Evolutionary conservation across 2,113 vertebrate genomes (phyloP).

Genomic region (Silurus asotus): DNA sequence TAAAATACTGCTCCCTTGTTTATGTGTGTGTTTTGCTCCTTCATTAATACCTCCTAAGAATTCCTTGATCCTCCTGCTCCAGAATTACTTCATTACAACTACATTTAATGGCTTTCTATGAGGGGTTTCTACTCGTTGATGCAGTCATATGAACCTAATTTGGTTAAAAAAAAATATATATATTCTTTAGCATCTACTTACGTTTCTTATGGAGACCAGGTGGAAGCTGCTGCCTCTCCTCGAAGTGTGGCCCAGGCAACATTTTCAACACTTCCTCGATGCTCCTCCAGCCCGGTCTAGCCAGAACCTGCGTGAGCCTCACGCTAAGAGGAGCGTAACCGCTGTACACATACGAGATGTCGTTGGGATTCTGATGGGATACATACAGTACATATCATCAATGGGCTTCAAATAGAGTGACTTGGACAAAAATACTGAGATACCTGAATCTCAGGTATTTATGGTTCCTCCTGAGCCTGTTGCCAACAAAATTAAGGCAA

Average conservation of each 20-base stretch:
- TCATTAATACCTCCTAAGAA: no score
- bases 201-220: slow-evolving; percentile 82
- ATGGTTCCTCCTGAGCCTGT: no score
- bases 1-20: no score
- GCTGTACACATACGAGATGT: slow-evolving; percentile 97
- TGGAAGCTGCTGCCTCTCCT: slow-evolving; percentile 92
- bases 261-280: slow-evolving; percentile 97
- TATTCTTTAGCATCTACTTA: slow-evolving; percentile 51
- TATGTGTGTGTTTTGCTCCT: no score
- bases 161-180: not conserved
- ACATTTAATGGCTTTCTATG: not conserved
- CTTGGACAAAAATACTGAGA: no score
- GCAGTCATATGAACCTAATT: not conserved
- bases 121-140: not conserved
- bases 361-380: slow-evolving; percentile 85
- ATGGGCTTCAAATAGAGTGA: not conserved
- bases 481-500: no score
- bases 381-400: not conserved
- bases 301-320: slow-evolving; percentile 88
- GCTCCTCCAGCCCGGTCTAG: slow-evolving; percentile 93
- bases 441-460: no score
- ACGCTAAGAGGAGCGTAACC: slow-evolving; percentile 94
- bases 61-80: not conserved
- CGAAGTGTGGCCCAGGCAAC: slow-evolving; percentile 94
- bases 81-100: not conserved